phyloP scores from a whole-genome alignment of 2,113 vertebrate genomes.

The Cebidichthys violaceus region DNA sequence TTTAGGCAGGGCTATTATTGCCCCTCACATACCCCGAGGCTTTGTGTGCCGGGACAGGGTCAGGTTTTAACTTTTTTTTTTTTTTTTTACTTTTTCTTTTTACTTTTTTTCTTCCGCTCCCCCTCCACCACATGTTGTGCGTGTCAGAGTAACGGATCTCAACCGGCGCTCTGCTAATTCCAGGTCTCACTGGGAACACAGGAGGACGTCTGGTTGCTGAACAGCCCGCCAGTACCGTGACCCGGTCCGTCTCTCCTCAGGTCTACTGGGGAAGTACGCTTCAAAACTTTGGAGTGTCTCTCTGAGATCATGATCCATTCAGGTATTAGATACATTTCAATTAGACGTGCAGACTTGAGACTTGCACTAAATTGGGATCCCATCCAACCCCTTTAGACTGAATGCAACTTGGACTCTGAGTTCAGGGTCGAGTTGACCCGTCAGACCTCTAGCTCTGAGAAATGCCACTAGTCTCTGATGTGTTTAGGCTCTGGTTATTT shows the following conservation, averaged over 20 bases:
- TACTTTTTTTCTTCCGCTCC: neutral
- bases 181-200: neutral
- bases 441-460: neutral
- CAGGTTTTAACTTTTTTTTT: slow-evolving; percentile 61
- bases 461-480: neutral
- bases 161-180: slow-evolving; percentile 24
- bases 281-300: too few relatives aligned
- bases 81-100: slow-evolving; percentile 6
- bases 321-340: neutral
- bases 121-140: slow-evolving; percentile 34
- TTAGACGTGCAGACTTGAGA: neutral
- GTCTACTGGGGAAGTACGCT: neutral
- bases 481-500: neutral
- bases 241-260: neutral
- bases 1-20: slow-evolving; percentile 75
- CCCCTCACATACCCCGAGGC: slow-evolving; percentile 68
- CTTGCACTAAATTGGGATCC: neutral
- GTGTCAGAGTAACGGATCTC: slow-evolving; percentile 36
- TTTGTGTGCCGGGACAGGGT: slow-evolving; percentile 70
- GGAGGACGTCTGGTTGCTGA: neutral
- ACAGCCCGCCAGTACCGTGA: neutral
- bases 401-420: neutral
- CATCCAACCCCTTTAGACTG: too few relatives aligned
- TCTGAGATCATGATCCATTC: too few relatives aligned
- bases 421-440: neutral